phyloP scores from a whole-genome alignment of 2,113 vertebrate genomes.

The Pseudorectes ferrugineus region DNA sequence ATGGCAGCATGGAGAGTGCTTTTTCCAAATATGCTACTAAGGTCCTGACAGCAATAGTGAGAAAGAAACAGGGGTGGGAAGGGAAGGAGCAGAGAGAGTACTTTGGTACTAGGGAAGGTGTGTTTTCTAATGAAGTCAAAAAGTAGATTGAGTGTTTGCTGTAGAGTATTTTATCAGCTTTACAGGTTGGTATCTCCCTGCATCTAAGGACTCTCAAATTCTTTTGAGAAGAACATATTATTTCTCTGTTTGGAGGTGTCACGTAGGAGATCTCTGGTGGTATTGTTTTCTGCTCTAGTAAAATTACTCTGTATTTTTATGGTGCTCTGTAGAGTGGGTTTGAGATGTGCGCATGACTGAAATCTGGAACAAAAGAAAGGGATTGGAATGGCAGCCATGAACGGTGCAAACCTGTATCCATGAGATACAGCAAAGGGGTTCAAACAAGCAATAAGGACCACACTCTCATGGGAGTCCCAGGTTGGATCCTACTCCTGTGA shows the following conservation, averaged over 20 bases:
- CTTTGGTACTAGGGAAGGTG: neutral
- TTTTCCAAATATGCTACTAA: neutral
- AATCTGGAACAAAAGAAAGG: neutral
- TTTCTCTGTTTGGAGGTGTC: neutral
- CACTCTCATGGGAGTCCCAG: neutral
- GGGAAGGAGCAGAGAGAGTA: neutral
- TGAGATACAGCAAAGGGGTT: neutral
- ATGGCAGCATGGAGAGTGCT: neutral
- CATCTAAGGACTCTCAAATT: neutral
- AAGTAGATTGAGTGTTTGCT: neutral
- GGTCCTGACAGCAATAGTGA: accelerated
- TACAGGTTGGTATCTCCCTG: neutral
- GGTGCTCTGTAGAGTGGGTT: neutral
- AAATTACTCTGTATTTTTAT: neutral
- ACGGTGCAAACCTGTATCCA: neutral
- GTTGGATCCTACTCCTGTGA: neutral
- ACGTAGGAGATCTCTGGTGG: neutral
- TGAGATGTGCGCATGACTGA: neutral
- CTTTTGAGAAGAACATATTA: neutral
- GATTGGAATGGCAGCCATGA: neutral
- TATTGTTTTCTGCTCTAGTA: neutral
- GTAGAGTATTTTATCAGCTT: neutral
- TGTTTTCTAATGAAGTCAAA: neutral
- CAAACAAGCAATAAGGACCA: neutral
- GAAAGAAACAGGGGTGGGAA: neutral